Base-by-base conservation (phyloP, 2,797 vertebrate genomes). In the Sebastes kiyomatsui region DNA sequence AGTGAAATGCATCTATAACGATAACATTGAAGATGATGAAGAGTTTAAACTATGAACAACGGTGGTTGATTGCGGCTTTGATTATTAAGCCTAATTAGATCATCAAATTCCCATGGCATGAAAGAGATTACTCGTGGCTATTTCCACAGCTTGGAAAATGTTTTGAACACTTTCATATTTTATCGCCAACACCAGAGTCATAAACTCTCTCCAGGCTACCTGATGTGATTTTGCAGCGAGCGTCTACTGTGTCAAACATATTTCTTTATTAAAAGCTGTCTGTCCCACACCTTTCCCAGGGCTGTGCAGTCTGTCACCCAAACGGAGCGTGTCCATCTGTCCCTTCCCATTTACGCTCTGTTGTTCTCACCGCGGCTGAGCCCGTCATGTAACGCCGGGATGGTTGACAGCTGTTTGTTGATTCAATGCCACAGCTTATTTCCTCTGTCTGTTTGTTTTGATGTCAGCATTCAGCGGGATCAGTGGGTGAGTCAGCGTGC, bases 391-490 rank as follows among this genome's bases (percentile, higher is more conserved):
- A 87, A 80, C 76, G 67, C 75, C 23, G 82, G 75, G 88, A 91
- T 78, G 80, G 88, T 83, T 94, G 94, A 95, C 93, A 94, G 93
- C 90, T 93, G 90, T 90, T 94, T 91, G 90, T 87, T 90, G 92
- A 94, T 91, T 90, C 88, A 59, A 73, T 82, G 90, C 90, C 91
- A 89, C 69, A 80, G 91, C 90, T 93, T 93, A 91, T 94, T 95
- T 95, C 92, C 91, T 90, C 91, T 84, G 90, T 90, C 91, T 90
- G 88, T 92, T 94, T 93, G 93, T 94, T 94, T 90, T 87, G 93
- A 92, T 90, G 92, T 92, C 90, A 88, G 86, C 87, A 28, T 88
- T 93, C 84, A 79, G 77, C 3, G 5, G 85, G 81, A 85, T 91
- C 83, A 75, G 80, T 32, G 74, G 77, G 68, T 77, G 83, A 90